Evolutionary conservation across 2,113 vertebrate species (phyloP), one percentile per base, ranked within the genome.

Genomic region (Dicerorhinus sumatrensis): DNA sequence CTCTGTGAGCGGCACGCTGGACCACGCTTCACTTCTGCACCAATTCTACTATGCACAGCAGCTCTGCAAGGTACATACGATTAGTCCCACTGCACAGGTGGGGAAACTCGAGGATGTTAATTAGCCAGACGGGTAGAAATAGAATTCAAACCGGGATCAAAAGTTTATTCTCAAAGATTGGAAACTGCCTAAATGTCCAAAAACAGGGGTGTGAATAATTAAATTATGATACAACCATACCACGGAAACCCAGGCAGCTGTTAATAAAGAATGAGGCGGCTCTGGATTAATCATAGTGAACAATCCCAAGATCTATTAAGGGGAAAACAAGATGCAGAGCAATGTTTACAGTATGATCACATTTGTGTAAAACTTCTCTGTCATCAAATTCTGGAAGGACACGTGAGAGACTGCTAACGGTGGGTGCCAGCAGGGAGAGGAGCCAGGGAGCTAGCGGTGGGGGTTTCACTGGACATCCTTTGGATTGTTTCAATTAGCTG

Each of bases 111-210:
- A 29, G 65, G 56, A 51, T 29, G 48, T 65, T 39, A 69, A 83
- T 14, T 72, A 69, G 42, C 20, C 10, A 56, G 62, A 82, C 12
- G 36, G n/a, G 1, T 12, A 89, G 42, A 46, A 51, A 70, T 60
- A 31, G 23, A 70, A 82, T 90, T 90, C 33, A 56, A 95, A 81
- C 73, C 5, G 58, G 65, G 48, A 94, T 84, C 27, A 92, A 92
- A 95, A 29, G 25, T 92, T 13, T 82, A 72, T 79, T 56, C 58
- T 96, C 75, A 75, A 88, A 94, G 88, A 84, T 2, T 58, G 42
- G 48, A 94, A 96, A 94, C 12, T 62, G 62, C 42, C 60, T 80
- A 39, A 63, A 17, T 69, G 25, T 69, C 65, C 51, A 82, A 94
- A 95, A 67, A 29, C 33, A 51, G 70, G 48, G 27, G 63, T 51